These are phyloP conservation scores for Drosophila limbata DNA, from an alignment of 2,888 invertebrate species.

Conservation along the genomic window DNA sequence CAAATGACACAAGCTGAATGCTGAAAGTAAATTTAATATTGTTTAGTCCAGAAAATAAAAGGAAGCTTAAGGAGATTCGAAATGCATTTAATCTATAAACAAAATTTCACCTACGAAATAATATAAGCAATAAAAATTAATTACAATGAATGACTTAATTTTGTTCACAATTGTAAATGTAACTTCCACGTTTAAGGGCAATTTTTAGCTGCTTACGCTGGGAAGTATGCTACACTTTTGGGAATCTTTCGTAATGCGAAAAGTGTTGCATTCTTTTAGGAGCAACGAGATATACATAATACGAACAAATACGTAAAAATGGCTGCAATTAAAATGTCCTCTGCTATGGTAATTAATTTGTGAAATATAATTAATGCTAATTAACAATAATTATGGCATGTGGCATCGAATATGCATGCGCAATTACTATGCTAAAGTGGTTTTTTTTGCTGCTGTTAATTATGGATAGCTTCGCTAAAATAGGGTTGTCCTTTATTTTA, in stretches of 20 bases:
- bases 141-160: neutral
- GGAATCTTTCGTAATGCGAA: neutral
- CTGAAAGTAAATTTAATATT: neutral
- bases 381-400: conserved; percentile 21
- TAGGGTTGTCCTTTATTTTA: neutral
- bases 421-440: conserved; percentile 25
- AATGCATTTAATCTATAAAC: neutral
- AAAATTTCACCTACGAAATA: neutral
- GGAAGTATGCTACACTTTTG: neutral
- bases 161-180: neutral
- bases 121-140: neutral
- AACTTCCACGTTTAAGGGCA: neutral
- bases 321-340: neutral
- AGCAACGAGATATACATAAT: neutral
- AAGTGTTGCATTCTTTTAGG: neutral
- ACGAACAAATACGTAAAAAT: conserved; percentile 1
- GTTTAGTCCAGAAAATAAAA: neutral
- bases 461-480: neutral
- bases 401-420: conserved; percentile 14
- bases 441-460: neutral
- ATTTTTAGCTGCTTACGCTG: neutral
- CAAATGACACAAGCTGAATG: conserved; percentile 5
- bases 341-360: neutral
- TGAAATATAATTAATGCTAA: neutral
- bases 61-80: neutral